Base-by-base conservation (phyloP, 2,888 invertebrate species). In the Crocallis elinguaria region DNA sequence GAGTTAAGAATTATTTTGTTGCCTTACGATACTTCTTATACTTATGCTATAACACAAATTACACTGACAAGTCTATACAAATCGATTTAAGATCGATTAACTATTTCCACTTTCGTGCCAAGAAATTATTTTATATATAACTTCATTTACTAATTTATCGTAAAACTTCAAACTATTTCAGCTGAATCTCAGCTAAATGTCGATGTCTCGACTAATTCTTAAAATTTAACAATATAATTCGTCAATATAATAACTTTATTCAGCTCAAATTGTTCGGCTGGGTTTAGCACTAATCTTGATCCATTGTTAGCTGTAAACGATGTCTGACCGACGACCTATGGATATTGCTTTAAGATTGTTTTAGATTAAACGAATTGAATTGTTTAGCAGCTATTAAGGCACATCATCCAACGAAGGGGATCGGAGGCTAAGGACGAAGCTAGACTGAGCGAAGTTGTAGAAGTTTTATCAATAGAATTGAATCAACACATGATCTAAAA, bases 311-410 rank as follows among this genome's bases (percentile, higher is more conserved):
- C 11, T 38, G 37, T 35, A 35, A 41, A 7, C 19, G 44, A 32
- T 17, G 37, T 43, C 50, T 37, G 44, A 33, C 50, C 50, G 23
- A 50, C 19, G 44, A 50, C 39, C 51, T 51, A 14, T 29, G 44
- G 37, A 36, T 25, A 23, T 36, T 19, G 37, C 29, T 27, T 11
- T 21, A 42, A 37, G 37, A 43, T 43, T 43, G 32, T 43, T 37
- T 30, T 21, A 37, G 43, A 43, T 50, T 36, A 35, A 17, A n/a
- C 14, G 30, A 16, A 23, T 29, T 43, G n/a, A 27, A 37, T 45
- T 37, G 37, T 14, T 14, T 14, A 14, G 6, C 13, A 32, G 13
- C 6, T 2, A 19, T 19, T 19, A 6, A 19, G 6, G 3, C 3
- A 6, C 19, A 6, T 6, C 6, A 19, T 19, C 6, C 3, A 19